phyloP scores from a whole-genome alignment of 2,797 vertebrate species.

The Darevskia nairensis region DNA sequence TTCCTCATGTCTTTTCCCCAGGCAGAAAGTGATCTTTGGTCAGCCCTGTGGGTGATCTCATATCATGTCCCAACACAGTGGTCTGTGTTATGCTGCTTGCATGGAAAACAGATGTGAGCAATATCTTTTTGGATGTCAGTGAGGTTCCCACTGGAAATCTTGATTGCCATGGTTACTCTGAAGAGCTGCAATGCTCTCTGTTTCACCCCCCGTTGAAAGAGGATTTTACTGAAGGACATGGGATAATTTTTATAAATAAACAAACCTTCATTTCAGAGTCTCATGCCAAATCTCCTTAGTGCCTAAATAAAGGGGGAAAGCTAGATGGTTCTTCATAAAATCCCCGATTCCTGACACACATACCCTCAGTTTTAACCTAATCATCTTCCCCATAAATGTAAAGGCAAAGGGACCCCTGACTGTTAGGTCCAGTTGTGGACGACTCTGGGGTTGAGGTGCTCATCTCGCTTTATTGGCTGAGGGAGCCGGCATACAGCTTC shows the following conservation, averaged over 20 bases:
- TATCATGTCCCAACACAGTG: background rate
- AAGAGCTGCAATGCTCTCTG: background rate
- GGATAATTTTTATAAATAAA: background rate
- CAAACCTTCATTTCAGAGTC: background rate
- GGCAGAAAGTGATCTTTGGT: too few relatives aligned
- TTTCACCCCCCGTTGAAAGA: background rate
- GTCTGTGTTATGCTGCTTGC: background rate
- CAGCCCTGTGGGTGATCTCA: background rate
- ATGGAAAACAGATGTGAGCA: background rate
- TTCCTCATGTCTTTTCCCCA: too few relatives aligned
- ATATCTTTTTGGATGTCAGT: background rate
- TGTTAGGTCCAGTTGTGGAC: too few relatives aligned
- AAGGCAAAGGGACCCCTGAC: too few relatives aligned
- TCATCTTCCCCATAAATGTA: too few relatives aligned
- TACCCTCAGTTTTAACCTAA: too few relatives aligned
- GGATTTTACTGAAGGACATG: background rate
- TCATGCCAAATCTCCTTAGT: background rate
- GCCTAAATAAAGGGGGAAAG: background rate
- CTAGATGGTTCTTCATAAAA: background rate
- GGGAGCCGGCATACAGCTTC: too few relatives aligned
- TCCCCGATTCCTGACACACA: background rate
- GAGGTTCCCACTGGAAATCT: background rate
- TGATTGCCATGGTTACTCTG: background rate
- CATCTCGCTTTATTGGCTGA: too few relatives aligned
- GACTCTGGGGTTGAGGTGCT: too few relatives aligned